Base-by-base conservation (phyloP, 2,888 invertebrate species). In the Calephelis perditalis region DNA sequence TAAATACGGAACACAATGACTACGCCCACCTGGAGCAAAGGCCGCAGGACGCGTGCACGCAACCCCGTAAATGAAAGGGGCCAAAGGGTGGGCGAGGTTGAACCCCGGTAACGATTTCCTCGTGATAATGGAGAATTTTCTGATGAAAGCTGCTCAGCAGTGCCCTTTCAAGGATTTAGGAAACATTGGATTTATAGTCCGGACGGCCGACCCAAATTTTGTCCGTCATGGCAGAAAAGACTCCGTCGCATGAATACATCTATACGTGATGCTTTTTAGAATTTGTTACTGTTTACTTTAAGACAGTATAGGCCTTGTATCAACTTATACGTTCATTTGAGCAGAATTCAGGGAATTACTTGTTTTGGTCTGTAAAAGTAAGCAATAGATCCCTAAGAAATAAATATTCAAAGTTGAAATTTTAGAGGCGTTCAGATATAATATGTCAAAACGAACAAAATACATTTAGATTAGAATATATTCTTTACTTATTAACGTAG, bases 41-140 rank as follows among this genome's bases (percentile, higher is more conserved):
- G 85, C 84, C 79, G 79, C 77, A 76, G 77, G 79, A 86, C 86
- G 86, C 86, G 82, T 87, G 82, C 87, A 88, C 88, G 87, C 88
- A 86, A 86, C 83, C 75, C 78, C 73, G 84, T 87, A 87, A 87
- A 86, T 83, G 87, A 86, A 86, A 84, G 84, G 82, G 84, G 73
- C 76, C 75, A 76, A 75, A 74, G 79, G 82, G 81, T 77, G 83
- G 82, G 84, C 74, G 79, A 85, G 79, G 78, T 81, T 85, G 78
- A 74, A 81, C 83, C 81, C 84, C 83, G 81, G 84, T 87, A 88
- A 89, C 86, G 87, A 86, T 89, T 89, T 87, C 87, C 88, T 86
- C 77, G 81, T 85, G 86, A 87, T 88, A 88, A 88, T 88, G 81
- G 86, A 80, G 84, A 87, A 86, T 85, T 86, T 82, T 86, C 84